Evolutionary conservation across 2,113 vertebrate species (phyloP), one percentile per base, ranked within the genome.

Genomic region (Hiodon alosoides): DNA sequence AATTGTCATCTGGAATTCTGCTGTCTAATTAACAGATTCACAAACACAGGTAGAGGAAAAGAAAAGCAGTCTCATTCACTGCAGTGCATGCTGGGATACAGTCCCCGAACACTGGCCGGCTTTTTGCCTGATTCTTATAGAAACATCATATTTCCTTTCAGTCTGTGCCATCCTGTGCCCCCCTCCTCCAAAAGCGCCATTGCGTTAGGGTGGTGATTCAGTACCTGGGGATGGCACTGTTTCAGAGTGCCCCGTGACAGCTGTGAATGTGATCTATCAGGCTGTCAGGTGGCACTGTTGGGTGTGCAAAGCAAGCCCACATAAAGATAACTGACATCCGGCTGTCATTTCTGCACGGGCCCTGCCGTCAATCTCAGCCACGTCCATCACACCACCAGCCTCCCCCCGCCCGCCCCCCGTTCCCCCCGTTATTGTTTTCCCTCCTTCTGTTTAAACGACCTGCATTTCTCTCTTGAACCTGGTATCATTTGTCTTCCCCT

Each of bases 191-290:
- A 69, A 58, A 73, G 54, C 50, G 31, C 75, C 67, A 47, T 67
- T 77, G 75, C 54, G 68, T 77, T 78, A 78, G 74, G 76, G 79
- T 83, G 76, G 75, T 84, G 80, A 78, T 85, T 87, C 86, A 79
- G 85, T 88, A 82, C 83, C 81, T 77, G 80, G 86, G 84, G 85
- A 87, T 83, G 74, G 71, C 84, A 86, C 79, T 74, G 73, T 76
- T 86, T 84, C 55, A 9, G 62, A 78, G 78, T 77, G 82, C 69
- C 83, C 87, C 78, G 75, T 79, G 78, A 82, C 78, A 86, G 82
- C 85, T 85, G 83, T 86, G 82, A 86, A 82, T 80, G 79, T 87
- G 84, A 90, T 91, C 84, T 87, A 85, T 86, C 77, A 77, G 85
- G 68, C 86, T 86, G 86, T 87, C 86, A 78, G 79, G 81, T 54